phyloP scores from a whole-genome alignment of 1,140 invertebrate genomes.

The Cephus cinctus region DNA sequence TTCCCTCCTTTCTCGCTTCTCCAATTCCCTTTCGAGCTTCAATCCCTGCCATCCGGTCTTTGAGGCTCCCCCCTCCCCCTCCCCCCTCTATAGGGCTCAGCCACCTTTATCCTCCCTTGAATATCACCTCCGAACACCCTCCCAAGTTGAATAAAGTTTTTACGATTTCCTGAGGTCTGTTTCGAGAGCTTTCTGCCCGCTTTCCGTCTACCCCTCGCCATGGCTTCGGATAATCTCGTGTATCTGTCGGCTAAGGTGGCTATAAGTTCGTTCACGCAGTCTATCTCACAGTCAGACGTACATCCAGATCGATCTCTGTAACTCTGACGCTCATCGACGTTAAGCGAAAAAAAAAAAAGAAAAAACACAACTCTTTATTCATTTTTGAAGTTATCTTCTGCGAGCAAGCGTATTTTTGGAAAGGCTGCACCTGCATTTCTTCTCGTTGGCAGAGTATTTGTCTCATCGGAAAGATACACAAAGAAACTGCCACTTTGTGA shows the following conservation, averaged over 20 bases:
- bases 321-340: too few species aligned
- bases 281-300: too few species aligned
- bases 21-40: not conserved
- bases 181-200: not conserved
- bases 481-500: too few species aligned
- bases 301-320: too few species aligned
- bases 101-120: slow-evolving; percentile 8
- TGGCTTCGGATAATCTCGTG: slow-evolving; percentile 50
- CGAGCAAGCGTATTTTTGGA: too few species aligned
- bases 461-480: too few species aligned
- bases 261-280: slow-evolving; percentile 57
- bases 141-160: slow-evolving; percentile 56
- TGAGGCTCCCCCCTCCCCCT: slow-evolving; percentile 4
- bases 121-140: slow-evolving; percentile 33
- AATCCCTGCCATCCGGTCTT: slow-evolving; percentile 17
- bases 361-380: too few species aligned
- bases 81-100: too few species aligned
- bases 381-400: too few species aligned
- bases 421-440: too few species aligned
- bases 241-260: slow-evolving; percentile 55
- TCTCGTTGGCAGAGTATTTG: too few species aligned
- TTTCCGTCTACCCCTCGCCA: slow-evolving; percentile 3
- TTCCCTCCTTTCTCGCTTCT: slow-evolving; percentile 5
- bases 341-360: too few species aligned
- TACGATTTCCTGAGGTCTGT: slow-evolving; percentile 39